phyloP scores from a whole-genome alignment of 2,113 vertebrate genomes.

The Lasiurus borealis region DNA sequence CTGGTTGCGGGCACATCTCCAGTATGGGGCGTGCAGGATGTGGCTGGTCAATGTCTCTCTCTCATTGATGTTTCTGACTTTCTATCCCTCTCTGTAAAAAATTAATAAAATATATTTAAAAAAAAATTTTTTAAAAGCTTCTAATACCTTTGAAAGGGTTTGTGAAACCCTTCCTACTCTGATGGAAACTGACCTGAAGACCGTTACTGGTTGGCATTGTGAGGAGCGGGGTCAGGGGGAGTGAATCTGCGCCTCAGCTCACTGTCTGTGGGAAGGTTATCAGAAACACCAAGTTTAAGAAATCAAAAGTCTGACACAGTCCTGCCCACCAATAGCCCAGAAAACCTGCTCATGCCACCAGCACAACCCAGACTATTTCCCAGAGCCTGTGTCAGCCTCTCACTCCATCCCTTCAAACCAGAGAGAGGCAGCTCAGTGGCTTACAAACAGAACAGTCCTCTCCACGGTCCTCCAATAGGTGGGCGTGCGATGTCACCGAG shows the following conservation, averaged over 20 bases:
- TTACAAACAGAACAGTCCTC: not conserved
- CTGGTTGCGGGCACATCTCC: too few species aligned
- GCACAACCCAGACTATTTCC: not conserved
- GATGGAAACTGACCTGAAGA: not conserved
- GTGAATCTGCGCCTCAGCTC: not conserved
- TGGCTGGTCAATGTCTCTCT: too few species aligned
- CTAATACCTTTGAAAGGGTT: not conserved
- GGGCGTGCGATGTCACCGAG: not conserved
- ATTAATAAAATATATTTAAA: too few species aligned
- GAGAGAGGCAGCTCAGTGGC: not conserved
- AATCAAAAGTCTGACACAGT: not conserved
- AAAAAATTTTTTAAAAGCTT: too few species aligned
- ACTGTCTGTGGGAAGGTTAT: not conserved
- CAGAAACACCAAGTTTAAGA: not conserved
- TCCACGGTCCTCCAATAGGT: not conserved
- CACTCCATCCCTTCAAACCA: not conserved
- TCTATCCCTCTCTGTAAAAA: too few species aligned
- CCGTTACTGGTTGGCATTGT: not conserved
- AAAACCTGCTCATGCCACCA: not conserved
- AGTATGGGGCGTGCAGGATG: too few species aligned
- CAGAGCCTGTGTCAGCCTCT: not conserved
- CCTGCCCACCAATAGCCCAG: not conserved
- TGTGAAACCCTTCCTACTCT: not conserved
- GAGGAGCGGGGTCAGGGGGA: not conserved
- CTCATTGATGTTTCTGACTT: too few species aligned